phyloP scores from a whole-genome alignment of 2,888 invertebrate species.

The Spatulosminthurus flaviceps region DNA sequence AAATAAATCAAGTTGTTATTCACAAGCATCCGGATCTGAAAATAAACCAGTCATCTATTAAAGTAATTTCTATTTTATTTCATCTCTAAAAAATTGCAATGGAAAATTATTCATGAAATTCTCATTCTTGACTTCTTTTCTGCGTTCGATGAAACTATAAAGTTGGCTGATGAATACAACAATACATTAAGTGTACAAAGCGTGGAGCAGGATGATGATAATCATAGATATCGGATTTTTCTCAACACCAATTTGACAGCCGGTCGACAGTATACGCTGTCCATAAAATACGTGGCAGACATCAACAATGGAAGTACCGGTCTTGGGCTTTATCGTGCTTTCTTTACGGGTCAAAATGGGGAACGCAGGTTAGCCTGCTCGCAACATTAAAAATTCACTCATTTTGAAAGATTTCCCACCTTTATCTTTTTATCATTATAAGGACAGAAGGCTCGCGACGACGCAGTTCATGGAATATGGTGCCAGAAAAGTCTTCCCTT shows the following conservation, averaged over 20 bases:
- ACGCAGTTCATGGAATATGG: not conserved
- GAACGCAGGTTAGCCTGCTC: not conserved
- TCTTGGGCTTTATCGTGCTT: not conserved
- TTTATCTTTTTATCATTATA: not conserved
- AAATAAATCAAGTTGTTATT: not conserved
- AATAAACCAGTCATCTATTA: not conserved
- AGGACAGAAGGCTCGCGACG: not conserved
- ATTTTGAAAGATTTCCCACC: not conserved
- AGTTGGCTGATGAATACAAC: not conserved
- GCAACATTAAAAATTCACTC: too few species aligned
- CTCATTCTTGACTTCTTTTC: not conserved
- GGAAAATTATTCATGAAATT: too few species aligned
- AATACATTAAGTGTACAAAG: not conserved
- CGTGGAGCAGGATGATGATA: not conserved
- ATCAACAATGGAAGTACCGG: not conserved
- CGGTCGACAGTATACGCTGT: not conserved
- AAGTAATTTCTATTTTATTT: not conserved
- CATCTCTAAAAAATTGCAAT: too few species aligned
- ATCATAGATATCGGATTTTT: not conserved
- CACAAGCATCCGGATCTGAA: not conserved
- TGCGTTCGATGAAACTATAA: not conserved
- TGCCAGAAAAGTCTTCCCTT: slow-evolving; percentile 5
- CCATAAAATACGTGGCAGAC: not conserved
- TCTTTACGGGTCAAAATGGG: not conserved
- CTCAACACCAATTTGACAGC: not conserved